Percentiles rank a stretch among this genome's conserved stretches.
Conservation (phyloP, 2,888 invertebrate genomes). For the Watsonalla cultraria region DNA sequence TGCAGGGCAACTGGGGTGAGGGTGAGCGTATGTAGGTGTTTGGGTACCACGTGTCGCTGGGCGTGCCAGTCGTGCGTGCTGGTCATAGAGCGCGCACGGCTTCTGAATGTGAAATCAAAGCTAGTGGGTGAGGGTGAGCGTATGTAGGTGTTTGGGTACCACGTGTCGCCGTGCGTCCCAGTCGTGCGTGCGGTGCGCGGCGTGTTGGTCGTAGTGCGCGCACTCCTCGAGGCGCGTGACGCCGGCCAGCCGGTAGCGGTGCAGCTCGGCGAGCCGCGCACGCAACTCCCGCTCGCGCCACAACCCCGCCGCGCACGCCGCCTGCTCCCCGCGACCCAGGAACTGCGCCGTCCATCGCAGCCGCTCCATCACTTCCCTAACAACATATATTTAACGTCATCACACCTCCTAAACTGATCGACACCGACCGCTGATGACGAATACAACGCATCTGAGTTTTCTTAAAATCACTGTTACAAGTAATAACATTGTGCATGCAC, state of each 20-base stretch:
- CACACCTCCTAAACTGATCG: no score
- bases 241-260: slow-evolving; percentile 90
- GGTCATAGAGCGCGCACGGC: no score
- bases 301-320: slow-evolving; percentile 86
- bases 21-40: no score
- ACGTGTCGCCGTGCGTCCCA: slow-evolving; percentile 27
- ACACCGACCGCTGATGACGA: no score
- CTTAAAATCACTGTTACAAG: no score
- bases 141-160: slow-evolving; percentile 27
- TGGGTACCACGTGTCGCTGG: slow-evolving; percentile 42
- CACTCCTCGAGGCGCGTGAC: slow-evolving; percentile 91
- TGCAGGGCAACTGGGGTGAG: no score
- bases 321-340: slow-evolving; percentile 91
- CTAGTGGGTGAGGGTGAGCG: neutral
- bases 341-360: slow-evolving; percentile 93
- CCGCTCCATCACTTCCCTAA: slow-evolving; percentile 88
- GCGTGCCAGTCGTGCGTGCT: slow-evolving; percentile 27
- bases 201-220: slow-evolving; percentile 35
- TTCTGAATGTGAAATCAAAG: no score
- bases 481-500: no score
- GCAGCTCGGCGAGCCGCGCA: slow-evolving; percentile 88
- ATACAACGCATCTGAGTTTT: no score
- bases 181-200: slow-evolving; percentile 27
- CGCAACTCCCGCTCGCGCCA: slow-evolving; percentile 92
- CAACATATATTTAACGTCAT: neutral